Base-by-base conservation (phyloP, 1,140 invertebrate genomes). In the Caenorhabditis remanei region DNA sequence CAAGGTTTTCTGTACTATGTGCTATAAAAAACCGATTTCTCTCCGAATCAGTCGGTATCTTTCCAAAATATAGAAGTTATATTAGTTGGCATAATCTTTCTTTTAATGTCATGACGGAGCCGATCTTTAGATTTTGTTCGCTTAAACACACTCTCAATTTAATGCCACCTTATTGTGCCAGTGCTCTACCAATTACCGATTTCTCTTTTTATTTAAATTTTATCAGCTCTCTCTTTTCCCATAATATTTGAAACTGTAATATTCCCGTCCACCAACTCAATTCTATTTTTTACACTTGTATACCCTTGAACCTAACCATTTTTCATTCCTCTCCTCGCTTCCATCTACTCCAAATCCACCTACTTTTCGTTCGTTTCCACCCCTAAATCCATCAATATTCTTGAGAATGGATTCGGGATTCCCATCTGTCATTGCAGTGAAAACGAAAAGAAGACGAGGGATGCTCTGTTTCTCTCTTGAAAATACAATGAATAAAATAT, bases 401-500 rank as follows among this genome's bases (percentile, higher is more conserved):
- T 50, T 50, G 71, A n/a, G 40, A 71, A 79, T 79, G 71, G 71
- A 79, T 79, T 79, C 71, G 71, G 71, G 71, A 79, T 79, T 79
- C 46, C 32, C 71, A 79, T 79, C 71, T 79, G 71, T 79, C 71
- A 79, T 79, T 48, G 13, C 71, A 79, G 71, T 48, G 71, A 79
- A 79, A 79, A 53, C 50, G 50, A 53, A 53, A 53, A 53, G 13
- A 16, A 53, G 50, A 53, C 11, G 9, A 19, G 21, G n/a, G 46
- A 79, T 50, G 71, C 46, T 50, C 46, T 50, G 7, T 65, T n/a
- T 71, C 46, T 50, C 46, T 50, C 71, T 79, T 53, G 71, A 79
- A 79, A 79, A 79, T 79, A 79, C 71, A 79, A 79, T 79, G 71
- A 79, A 79, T 79, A 79, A 79, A 79, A 48, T 79, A 79, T 79